Evolutionary conservation across 2,888 invertebrate species (phyloP).

Genomic region (Taenaris catops): DNA sequence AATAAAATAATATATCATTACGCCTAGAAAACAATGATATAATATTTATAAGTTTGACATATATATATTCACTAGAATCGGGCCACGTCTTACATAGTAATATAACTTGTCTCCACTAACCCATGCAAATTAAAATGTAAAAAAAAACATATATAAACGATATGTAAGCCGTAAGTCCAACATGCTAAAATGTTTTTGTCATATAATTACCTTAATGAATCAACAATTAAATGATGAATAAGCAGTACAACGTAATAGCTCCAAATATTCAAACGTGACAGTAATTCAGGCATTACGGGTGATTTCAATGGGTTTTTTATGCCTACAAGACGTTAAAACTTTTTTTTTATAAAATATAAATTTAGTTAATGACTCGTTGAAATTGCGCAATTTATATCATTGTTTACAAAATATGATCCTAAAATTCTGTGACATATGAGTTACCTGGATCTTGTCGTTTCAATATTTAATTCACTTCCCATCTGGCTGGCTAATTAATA

Average conservation of each 20-base stretch:
- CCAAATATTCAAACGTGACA: constrained; percentile 46
- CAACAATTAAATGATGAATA: constrained; percentile 50
- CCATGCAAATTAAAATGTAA: no score
- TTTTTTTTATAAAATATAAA: constrained; percentile 9
- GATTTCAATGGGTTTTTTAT: constrained; percentile 15
- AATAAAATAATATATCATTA: no score
- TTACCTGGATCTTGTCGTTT: constrained; percentile 56
- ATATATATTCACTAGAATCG: no score
- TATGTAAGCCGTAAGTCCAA: no score
- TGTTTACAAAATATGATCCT: constrained; percentile 10
- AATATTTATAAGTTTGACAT: no score
- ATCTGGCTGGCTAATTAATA: constrained; percentile 59
- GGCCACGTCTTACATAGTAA: no score
- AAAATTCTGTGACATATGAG: constrained; percentile 22
- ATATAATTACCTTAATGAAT: constrained; percentile 38
- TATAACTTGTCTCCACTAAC: no score
- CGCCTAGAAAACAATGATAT: constrained; percentile 59
- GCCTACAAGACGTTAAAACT: constrained; percentile 23
- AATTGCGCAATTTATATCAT: constrained; percentile 47
- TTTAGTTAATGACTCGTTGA: constrained; percentile 18
- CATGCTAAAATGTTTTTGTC: neutral
- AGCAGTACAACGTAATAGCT: constrained; percentile 43
- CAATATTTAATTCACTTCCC: constrained; percentile 64
- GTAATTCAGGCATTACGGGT: constrained; percentile 41
- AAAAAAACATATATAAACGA: no score